A percentile compares a stretch with the other conserved stretches of the same genome.
These are phyloP conservation scores for Parthenolecanium corni DNA, from an alignment of 2,888 invertebrate species.

Conservation along the genomic window DNA sequence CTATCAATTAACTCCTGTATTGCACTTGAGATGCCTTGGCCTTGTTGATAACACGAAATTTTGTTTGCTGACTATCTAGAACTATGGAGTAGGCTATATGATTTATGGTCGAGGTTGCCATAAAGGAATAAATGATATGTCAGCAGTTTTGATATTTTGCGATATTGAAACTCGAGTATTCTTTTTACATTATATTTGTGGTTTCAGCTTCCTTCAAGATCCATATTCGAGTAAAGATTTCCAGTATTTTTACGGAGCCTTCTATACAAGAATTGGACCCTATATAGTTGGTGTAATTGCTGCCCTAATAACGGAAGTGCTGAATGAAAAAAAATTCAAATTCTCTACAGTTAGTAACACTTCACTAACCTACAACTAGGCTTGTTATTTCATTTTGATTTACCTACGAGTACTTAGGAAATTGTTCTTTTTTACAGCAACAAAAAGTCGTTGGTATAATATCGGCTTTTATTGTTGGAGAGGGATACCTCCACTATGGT, in stretches of 20 bases:
- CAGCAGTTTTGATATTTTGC: no score
- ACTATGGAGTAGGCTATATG: no score
- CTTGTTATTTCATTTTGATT: background rate
- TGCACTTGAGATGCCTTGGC: no score
- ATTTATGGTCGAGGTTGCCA: no score
- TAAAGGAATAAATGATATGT: no score
- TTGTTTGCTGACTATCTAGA: no score
- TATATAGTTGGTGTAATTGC: background rate
- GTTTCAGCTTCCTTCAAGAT: background rate
- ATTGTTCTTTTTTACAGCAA: no score
- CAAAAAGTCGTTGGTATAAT: no score
- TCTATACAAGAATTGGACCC: background rate
- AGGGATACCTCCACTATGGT: background rate
- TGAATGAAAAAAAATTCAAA: background rate
- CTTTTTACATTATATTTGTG: background rate
- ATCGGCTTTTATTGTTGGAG: background rate
- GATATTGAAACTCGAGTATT: background rate
- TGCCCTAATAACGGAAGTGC: background rate
- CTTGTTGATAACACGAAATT: no score
- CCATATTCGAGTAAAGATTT: background rate
- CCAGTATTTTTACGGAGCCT: background rate
- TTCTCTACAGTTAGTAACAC: conserved; percentile 35
- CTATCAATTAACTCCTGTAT: no score
- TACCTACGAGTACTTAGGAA: no score
- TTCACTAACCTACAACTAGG: background rate